phyloP scores from a whole-genome alignment of 2,113 vertebrate genomes.

The Illadopsis cleaveri region DNA sequence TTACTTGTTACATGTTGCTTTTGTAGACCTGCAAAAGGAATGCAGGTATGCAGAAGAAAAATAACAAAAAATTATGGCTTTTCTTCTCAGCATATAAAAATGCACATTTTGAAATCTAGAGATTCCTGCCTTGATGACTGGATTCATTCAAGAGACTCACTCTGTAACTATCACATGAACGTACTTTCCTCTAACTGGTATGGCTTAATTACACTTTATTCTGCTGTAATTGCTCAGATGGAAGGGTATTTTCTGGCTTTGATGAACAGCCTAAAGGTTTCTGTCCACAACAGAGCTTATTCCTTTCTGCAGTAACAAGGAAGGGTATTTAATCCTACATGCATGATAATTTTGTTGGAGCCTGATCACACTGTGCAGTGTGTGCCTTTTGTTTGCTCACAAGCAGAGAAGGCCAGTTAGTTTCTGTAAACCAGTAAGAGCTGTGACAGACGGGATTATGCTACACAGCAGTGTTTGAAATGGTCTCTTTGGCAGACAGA shows the following conservation, averaged over 20 bases:
- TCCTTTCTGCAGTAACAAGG: background rate
- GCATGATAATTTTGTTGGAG: background rate
- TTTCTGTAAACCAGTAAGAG: constrained; percentile 5
- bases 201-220: background rate
- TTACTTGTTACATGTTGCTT: background rate
- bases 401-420: background rate
- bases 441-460: background rate
- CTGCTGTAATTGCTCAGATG: background rate
- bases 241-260: background rate
- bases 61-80: background rate
- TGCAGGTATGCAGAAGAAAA: background rate
- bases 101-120: background rate
- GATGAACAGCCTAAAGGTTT: background rate
- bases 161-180: background rate
- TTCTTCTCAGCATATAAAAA: background rate
- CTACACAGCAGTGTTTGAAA: constrained; percentile 19
- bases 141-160: background rate
- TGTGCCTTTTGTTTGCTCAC: background rate
- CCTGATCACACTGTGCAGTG: background rate
- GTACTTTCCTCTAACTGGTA: background rate
- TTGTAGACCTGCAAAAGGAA: background rate
- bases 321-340: background rate
- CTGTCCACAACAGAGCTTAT: background rate
- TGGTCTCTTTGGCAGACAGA: background rate
- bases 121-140: background rate